These are phyloP conservation scores for Cotesia chilonis DNA, from an alignment of 1,140 invertebrate genomes.

Conservation along the genomic window DNA sequence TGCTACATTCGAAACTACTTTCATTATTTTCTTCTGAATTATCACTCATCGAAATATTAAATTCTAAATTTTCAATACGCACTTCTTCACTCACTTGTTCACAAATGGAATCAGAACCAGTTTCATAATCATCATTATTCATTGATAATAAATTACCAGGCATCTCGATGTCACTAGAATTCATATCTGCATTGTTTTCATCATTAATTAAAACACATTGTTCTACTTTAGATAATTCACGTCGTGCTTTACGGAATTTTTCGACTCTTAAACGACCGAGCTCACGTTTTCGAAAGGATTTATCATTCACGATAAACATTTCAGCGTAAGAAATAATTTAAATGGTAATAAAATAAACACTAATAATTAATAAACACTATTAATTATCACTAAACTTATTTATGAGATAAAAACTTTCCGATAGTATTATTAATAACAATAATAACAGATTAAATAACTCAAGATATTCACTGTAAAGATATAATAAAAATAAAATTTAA, in stretches of 20 bases:
- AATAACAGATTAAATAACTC: too few species aligned
- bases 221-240: background rate
- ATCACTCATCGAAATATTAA: background rate
- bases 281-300: constrained; percentile 4
- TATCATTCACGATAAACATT: background rate
- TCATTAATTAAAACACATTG: background rate
- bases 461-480: too few species aligned
- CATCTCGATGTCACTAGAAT: background rate
- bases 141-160: background rate
- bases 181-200: background rate
- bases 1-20: background rate
- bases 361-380: too few species aligned
- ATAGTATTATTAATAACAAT: too few species aligned
- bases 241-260: background rate
- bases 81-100: background rate
- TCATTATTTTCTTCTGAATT: background rate
- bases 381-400: too few species aligned
- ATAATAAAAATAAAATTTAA: too few species aligned
- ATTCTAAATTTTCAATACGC: background rate
- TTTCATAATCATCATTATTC: background rate
- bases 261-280: constrained; percentile 1
- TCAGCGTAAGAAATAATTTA: background rate
- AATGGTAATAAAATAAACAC: background rate
- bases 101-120: background rate
- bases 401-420: too few species aligned